phyloP scores from a whole-genome alignment of 1,140 invertebrate species.

The Rhizoglyphus robini region DNA sequence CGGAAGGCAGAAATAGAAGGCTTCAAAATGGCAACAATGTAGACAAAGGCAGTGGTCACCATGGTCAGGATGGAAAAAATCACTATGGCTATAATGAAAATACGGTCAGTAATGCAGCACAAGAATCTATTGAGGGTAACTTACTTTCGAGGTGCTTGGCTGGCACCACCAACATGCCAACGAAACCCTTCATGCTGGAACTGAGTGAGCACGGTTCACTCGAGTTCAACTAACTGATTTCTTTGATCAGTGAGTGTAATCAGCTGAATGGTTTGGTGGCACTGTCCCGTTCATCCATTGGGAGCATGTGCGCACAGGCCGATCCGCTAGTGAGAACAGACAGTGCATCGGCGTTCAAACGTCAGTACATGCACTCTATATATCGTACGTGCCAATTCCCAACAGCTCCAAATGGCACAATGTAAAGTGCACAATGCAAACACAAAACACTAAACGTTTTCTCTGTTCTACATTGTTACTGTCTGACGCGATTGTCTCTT shows the following conservation, averaged over 20 bases:
- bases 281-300: not conserved
- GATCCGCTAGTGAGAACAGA: too few relatives aligned
- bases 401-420: too few relatives aligned
- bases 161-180: not conserved
- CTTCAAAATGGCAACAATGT: not conserved
- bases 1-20: constrained; percentile 2
- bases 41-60: not conserved
- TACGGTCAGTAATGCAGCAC: not conserved
- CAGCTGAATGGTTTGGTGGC: too few relatives aligned
- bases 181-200: not conserved
- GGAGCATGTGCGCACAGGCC: not conserved
- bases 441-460: too few relatives aligned
- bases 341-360: too few relatives aligned
- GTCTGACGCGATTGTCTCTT: not conserved
- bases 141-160: constrained; percentile 2
- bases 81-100: not conserved
- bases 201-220: not conserved
- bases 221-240: not conserved
- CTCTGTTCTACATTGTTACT: not conserved
- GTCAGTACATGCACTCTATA: too few relatives aligned
- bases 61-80: not conserved
- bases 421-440: too few relatives aligned
- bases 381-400: too few relatives aligned
- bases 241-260: not conserved
- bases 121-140: too few relatives aligned